Evolutionary conservation across 1,140 invertebrate genomes (phyloP).

Genomic region (Ceratina calcarata): DNA sequence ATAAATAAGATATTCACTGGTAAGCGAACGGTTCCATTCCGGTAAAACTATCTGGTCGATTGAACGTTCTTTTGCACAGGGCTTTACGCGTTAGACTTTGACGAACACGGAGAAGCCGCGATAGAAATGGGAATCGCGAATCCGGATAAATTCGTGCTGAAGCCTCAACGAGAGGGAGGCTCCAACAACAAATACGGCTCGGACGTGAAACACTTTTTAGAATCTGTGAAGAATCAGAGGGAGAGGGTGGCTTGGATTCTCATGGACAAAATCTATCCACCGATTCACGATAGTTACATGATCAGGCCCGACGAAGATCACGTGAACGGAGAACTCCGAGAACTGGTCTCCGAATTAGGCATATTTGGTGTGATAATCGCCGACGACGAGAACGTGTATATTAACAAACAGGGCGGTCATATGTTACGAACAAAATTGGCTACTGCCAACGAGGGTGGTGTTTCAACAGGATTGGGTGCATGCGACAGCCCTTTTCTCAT

Average conservation of each 20-base stretch:
- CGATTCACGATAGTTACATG: conserved; percentile 89
- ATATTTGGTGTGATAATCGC: conserved; percentile 96
- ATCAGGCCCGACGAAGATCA: conserved; percentile 84
- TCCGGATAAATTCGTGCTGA: conserved; percentile 93
- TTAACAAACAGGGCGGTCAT: conserved; percentile 92
- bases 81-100: conserved; percentile 92
- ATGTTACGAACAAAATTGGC: conserved; percentile 95
- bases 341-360: conserved; percentile 91
- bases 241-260: conserved; percentile 94
- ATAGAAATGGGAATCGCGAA: conserved; percentile 89
- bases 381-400: conserved; percentile 84
- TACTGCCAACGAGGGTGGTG: conserved; percentile 93
- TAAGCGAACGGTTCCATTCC: conserved; percentile 34
- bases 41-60: too few species aligned
- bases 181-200: conserved; percentile 96
- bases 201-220: conserved; percentile 86
- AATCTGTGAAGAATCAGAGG: conserved; percentile 82
- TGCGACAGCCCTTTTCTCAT: conserved; percentile 88
- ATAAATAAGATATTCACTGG: conserved; percentile 92
- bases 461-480: conserved; percentile 92
- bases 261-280: conserved; percentile 94
- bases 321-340: conserved; percentile 53
- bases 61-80: conserved; percentile 65
- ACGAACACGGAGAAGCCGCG: conserved; percentile 87
- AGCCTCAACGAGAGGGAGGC: conserved; percentile 98